phyloP scores from a whole-genome alignment of 2,113 vertebrate genomes.

The Tiliqua scincoides region DNA sequence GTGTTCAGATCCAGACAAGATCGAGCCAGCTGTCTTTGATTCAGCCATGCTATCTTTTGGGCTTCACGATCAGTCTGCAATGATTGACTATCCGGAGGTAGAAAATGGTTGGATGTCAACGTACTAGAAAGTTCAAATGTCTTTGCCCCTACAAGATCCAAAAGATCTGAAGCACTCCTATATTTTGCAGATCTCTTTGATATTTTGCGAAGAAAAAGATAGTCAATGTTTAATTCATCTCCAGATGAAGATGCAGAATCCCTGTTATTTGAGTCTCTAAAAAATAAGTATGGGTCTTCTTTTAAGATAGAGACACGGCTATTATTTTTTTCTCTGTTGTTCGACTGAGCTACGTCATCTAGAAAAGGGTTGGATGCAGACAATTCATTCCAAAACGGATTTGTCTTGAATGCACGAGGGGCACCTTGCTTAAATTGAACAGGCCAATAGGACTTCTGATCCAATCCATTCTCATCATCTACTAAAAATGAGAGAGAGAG shows the following conservation, averaged over 20 bases:
- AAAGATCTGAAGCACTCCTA: conserved; percentile 90
- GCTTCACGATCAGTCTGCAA: conserved; percentile 91
- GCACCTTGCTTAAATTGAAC: conserved; percentile 48
- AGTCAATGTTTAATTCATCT: conserved; percentile 84
- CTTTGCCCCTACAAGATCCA: conserved; percentile 79
- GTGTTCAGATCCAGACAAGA: conserved; percentile 91
- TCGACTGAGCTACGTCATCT: conserved; percentile 85
- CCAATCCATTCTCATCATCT: conserved; percentile 52
- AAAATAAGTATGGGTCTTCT: conserved; percentile 75
- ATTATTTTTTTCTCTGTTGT: conserved; percentile 68
- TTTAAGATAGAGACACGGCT: conserved; percentile 73
- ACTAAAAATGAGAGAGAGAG: conserved; percentile 57
- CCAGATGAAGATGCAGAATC: conserved; percentile 86
- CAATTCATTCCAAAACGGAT: conserved; percentile 93
- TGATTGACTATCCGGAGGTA: conserved; percentile 83
- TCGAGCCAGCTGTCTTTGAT: conserved; percentile 89
- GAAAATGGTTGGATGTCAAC: conserved; percentile 65
- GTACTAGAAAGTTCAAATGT: conserved; percentile 57
- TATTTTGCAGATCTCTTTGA: conserved; percentile 82
- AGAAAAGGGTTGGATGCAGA: conserved; percentile 93
- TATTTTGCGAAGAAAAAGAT: conserved; percentile 74
- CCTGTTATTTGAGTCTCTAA: conserved; percentile 71
- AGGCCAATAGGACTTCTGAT: conserved; percentile 63
- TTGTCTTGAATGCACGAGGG: conserved; percentile 70
- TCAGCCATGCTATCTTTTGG: conserved; percentile 96